Evolutionary conservation across 23 tunicate species (phyloP), one percentile per base, ranked within the genome.

Genomic region (Oikopleura dioica): DNA sequence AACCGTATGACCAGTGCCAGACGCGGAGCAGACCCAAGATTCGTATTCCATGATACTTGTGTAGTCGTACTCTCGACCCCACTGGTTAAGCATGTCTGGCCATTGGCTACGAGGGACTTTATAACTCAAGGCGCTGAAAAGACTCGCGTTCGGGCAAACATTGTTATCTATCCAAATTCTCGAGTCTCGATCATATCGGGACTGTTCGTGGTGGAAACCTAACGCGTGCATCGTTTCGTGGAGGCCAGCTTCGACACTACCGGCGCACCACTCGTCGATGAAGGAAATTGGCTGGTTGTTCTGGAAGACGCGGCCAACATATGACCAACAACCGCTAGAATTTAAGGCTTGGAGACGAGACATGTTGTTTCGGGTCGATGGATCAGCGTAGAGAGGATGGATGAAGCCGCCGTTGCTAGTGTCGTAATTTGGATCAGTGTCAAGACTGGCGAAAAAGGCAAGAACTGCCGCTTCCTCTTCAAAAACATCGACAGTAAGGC

Each of bases 241-340:
- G 5, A 63, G 72, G 33, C 30, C 72, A 24, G 72, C 16, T 23
- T 63, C 26, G 26, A 63, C 72, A 24, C 30, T 12, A 12, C 72
- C 72, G 72, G 72, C 72, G 26, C 72, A 63, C 72, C 72, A 63
- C 4, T 23, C 26, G 72, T 63, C 72, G 33, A 63, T 63, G 5
- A 63, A 63, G 33, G 72, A 63, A 21, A 63, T 23, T n/a, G n/a
- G n/a, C 21, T 44, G 55, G 30, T 63, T 23, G 29, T 23, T 63
- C 5, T 24, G 16, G 33, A 28, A 23, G 26, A 63, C 72, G 2
- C 72, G 72, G 2, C 72, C 72, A 28, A 63, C 72, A 28, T 63
- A 63, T 16, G 72, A 63, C 29, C 33, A 63, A 63, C 72, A 63
- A 2, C 72, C 72, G 29, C 26, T 31, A 12, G 30, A 23, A 28